Base-by-base conservation (phyloP, 2,797 vertebrate species). In the Leptatherina wallacei region DNA sequence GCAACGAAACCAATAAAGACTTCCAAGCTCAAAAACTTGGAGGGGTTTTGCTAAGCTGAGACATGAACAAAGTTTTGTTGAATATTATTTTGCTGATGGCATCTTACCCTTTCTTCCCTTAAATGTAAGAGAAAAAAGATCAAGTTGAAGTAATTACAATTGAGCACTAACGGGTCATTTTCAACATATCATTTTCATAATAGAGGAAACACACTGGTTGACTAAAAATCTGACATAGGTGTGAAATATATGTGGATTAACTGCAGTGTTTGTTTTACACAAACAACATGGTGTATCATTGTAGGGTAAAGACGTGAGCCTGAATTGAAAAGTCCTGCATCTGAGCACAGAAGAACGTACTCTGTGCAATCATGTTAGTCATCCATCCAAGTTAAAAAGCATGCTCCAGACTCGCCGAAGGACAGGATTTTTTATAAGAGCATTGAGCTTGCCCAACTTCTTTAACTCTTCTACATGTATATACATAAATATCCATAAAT, bases 401-500 rank as follows among this genome's bases (percentile, higher is more conserved):
- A n/a, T 56, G 69, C 77, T 77, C 60, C 52, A 67, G 73, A 77
- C 77, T 77, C 72, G 83, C 88, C 75, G n/a, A 68, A 59, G 83
- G 90, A 81, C 66, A 85, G 75, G 83, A 91, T 91, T 91, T 89
- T 73, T 49, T 76, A 73, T 67, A 71, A 69, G 65, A 88, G 74
- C 70, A 74, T 69, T 81, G 83, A 87, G 83, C 79, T 65, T 54
- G 63, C 61, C 77, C 69, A 88, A 78, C 74, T 84, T 89, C 75
- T 83, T 77, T 70, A 85, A 81, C 76, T 80, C 74, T 27, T 72
- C 78, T 62, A 74, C 80, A 86, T 87, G 87, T 87, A 88, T 73
- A 88, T 85, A 79, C 85, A 91, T 88, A 87, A 64, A 90, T 92
- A 73, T 86, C 77, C 89, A 91, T 91, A 85, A 87, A 91, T 92